phyloP scores from a whole-genome alignment of 2,113 vertebrate species.

The Chrysemys picta region DNA sequence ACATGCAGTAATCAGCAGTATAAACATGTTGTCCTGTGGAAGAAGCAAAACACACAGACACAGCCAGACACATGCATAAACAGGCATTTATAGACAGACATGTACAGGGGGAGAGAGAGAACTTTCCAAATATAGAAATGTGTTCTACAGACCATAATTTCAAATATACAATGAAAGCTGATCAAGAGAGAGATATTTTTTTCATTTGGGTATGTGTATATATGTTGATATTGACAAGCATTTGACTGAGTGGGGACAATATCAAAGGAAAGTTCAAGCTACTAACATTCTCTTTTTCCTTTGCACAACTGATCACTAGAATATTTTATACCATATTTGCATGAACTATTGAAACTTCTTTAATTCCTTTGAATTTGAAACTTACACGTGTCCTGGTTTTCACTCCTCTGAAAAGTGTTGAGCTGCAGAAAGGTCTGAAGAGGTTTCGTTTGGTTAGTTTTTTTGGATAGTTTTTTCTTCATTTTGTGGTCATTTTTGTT shows the following conservation, averaged over 20 bases:
- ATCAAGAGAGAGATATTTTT: background rate
- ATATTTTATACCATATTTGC: background rate
- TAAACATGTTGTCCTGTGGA: background rate
- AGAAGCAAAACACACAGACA: rapidly evolving
- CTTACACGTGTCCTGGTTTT: background rate
- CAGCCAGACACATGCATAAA: background rate
- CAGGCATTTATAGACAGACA: background rate
- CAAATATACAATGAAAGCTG: background rate
- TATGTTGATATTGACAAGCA: background rate
- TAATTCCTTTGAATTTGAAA: background rate
- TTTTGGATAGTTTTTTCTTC: background rate
- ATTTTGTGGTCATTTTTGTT: background rate
- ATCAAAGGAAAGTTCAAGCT: background rate
- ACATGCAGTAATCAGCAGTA: background rate
- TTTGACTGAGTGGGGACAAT: background rate
- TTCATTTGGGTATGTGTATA: background rate
- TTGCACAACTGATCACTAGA: background rate
- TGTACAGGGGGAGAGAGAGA: background rate
- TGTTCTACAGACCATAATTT: background rate
- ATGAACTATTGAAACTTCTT: background rate
- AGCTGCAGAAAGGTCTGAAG: background rate
- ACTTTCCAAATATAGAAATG: background rate
- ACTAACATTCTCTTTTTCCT: background rate
- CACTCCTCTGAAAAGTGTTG: background rate
- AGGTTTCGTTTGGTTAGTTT: background rate